These are phyloP conservation scores for Trachythela sp. DNA, from an alignment of 64 coral and sea anemone genomes.

Conservation along the genomic window DNA sequence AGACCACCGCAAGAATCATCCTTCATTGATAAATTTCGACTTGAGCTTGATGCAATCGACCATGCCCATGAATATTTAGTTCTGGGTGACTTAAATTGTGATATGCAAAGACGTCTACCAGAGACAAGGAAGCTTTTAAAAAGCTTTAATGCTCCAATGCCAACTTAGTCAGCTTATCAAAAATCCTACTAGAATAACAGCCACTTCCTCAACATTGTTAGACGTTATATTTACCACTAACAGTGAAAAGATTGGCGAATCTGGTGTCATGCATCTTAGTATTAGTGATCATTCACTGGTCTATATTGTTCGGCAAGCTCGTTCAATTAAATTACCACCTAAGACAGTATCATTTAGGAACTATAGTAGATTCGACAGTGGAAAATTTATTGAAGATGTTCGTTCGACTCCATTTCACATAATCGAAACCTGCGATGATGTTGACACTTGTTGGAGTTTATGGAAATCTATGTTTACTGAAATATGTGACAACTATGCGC, in stretches of 20 bases:
- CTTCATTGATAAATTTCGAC: not conserved
- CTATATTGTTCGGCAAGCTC: slow-evolving; percentile 20
- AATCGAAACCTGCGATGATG: not conserved
- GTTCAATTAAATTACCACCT: no score
- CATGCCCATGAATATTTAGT: not conserved
- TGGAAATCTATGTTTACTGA: slow-evolving; percentile 6
- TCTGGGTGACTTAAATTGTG: slow-evolving; percentile 21
- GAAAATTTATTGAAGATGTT: not conserved
- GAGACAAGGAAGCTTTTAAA: not conserved
- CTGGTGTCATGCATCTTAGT: not conserved
- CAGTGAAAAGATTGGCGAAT: not conserved
- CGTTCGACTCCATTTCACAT: not conserved
- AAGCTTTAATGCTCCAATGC: not conserved
- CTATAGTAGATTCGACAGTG: not conserved
- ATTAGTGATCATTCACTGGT: not conserved
- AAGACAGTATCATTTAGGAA: not conserved
- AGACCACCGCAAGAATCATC: not conserved
- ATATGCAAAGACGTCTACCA: not conserved
- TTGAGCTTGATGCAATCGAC: not conserved
- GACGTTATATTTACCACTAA: not conserved
- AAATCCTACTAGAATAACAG: not conserved
- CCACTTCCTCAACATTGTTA: not conserved
- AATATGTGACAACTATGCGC: not conserved
- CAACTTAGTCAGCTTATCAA: slow-evolving; percentile 7
- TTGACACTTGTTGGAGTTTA: not conserved